Evolutionary conservation across 1,140 invertebrate genomes (phyloP), one percentile per base, ranked within the genome.

Genomic region (Manduca sexta): DNA sequence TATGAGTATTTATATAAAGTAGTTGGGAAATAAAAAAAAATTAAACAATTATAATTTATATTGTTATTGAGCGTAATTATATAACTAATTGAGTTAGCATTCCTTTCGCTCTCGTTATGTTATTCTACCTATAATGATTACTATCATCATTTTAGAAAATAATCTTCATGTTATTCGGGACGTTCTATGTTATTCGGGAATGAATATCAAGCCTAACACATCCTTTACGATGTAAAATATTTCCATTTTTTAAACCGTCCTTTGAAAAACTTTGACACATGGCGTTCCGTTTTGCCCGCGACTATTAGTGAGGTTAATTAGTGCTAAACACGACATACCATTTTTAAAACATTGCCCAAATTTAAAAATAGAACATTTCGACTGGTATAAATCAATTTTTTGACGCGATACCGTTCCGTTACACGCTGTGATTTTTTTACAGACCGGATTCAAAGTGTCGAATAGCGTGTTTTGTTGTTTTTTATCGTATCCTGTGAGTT

Each of bases 291-390:
- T 65, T 61, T 49, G 55, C 38, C 33, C 41, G 14, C 13, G 41
- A 53, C 57, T 65, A 76, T 76, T 76, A 71, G 69, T 68, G 64
- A 62, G 65, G 69, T 77, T 82, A 79, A 82, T 82, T 82, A 79
- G 72, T 72, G 63, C 61, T 69, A 68, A 82, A 75, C 73, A 70
- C 56, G 57, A 66, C 60, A 50, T 69, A 64, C 69, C 48, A 67
- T 64, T 52, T 56, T 66, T 62, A 56, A 56, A 44, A 63, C 42
- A 51, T 57, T 53, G 51, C 52, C 21, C 16, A 34, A n/a, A n/a
- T 30, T 44, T 6, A 26, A 34, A 47, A 17, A 13, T 21, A 30
- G 40, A 54, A 54, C 48, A 31, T 51, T 53, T 51, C 56, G 45
- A 56, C 35, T 42, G 43, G 39, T 60, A 73, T 78, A 81, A 78